Conservation (phyloP, 2,113 vertebrate species). For the Gymnorhina tibicen region DNA sequence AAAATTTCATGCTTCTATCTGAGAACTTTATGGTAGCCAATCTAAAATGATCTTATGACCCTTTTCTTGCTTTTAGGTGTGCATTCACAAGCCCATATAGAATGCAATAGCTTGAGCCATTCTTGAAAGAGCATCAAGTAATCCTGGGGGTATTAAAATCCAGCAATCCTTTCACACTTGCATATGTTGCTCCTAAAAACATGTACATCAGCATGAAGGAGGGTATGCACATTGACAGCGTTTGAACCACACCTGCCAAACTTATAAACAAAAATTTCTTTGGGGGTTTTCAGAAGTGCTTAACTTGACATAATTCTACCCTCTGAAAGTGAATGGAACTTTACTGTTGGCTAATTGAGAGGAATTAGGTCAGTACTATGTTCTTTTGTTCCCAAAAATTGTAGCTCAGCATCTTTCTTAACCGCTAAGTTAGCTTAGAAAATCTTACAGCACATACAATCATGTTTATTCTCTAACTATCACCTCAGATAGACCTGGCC, state of each 20-base stretch:
- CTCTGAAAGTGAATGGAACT: neutral
- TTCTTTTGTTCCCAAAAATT: slow-evolving; percentile 22
- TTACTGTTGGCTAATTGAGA: neutral
- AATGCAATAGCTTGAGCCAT: neutral
- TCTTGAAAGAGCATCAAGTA: neutral
- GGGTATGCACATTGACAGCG: neutral
- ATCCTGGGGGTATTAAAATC: neutral
- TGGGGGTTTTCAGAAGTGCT: slow-evolving; percentile 1
- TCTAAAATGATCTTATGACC: neutral
- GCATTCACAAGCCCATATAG: neutral
- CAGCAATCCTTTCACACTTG: neutral
- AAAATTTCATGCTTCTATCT: neutral
- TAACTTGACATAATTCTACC: neutral
- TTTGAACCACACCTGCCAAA: neutral
- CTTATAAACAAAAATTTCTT: neutral
- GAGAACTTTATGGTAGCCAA: neutral
- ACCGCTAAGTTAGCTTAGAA: slow-evolving; percentile 1
- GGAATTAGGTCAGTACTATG: neutral
- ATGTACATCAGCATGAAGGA: neutral
- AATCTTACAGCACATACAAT: neutral
- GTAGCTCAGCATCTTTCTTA: slow-evolving; percentile 44
- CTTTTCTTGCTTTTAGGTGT: neutral
- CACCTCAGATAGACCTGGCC: neutral
- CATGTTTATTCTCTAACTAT: slow-evolving; percentile 15
- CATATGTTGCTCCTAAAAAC: neutral